phyloP scores from a whole-genome alignment of 2,888 invertebrate species.

The Pocota personata region DNA sequence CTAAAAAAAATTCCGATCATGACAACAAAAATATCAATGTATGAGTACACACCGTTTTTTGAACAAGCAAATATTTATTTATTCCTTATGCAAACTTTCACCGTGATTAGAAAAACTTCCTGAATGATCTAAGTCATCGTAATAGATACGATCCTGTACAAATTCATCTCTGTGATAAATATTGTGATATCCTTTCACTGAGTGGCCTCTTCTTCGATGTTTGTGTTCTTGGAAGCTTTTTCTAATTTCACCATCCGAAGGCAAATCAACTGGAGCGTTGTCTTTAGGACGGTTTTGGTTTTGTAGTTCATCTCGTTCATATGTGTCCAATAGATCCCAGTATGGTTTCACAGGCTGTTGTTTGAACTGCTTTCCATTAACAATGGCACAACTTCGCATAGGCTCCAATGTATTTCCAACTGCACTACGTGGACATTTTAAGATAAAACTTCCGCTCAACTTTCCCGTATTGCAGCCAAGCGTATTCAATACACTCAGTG shows the following conservation, averaged over 20 bases:
- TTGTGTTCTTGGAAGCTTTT: slow-evolving; percentile 85
- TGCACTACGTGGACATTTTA: slow-evolving; percentile 53
- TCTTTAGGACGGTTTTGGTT: neutral
- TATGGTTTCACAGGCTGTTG: slow-evolving; percentile 13
- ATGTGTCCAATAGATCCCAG: slow-evolving; percentile 17
- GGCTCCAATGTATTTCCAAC: neutral
- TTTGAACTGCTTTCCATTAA: slow-evolving; percentile 2
- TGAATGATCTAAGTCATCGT: slow-evolving; percentile 91
- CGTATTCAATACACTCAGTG: slow-evolving; percentile 26
- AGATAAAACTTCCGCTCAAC: slow-evolving; percentile 33
- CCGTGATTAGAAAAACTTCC: slow-evolving; percentile 91
- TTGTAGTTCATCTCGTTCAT: neutral
- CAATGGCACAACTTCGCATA: slow-evolving; percentile 49
- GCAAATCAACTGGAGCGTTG: neutral
- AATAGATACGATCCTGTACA: slow-evolving; percentile 93
- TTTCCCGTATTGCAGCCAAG: slow-evolving; percentile 55
- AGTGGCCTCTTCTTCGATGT: slow-evolving; percentile 91
- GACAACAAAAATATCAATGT: no score
- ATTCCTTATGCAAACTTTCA: slow-evolving; percentile 78
- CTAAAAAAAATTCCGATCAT: no score
- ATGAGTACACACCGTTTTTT: neutral
- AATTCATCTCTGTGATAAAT: slow-evolving; percentile 94
- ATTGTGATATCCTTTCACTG: slow-evolving; percentile 91
- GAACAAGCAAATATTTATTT: slow-evolving; percentile 4
- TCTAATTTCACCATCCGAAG: neutral